Conservation (phyloP, 2,113 vertebrate species). For the Bambusicola thoracicus region DNA sequence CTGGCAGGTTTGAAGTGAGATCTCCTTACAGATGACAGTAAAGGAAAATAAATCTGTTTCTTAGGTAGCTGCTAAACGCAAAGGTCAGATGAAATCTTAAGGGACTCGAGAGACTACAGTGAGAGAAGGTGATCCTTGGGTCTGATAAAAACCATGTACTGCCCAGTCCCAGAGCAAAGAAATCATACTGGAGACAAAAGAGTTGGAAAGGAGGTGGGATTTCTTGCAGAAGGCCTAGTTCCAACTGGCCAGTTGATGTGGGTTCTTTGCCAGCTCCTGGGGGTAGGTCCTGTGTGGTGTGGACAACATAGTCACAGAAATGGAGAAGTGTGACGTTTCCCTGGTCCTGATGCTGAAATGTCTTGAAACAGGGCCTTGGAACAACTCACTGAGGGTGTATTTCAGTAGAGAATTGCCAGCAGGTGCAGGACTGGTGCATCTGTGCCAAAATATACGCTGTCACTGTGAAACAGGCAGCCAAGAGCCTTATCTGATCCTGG, state of each 20-base stretch:
- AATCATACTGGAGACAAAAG: neutral
- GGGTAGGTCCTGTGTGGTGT: neutral
- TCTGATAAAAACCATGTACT: neutral
- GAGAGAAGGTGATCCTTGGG: neutral
- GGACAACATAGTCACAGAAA: neutral
- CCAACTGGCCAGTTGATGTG: accelerated
- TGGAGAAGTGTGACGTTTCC: accelerated
- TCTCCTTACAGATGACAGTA: neutral
- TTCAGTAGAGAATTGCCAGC: neutral
- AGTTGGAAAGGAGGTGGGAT: neutral
- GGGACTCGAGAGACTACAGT: neutral
- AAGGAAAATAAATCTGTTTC: neutral
- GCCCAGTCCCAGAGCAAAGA: neutral
- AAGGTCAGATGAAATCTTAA: neutral
- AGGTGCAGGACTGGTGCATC: neutral
- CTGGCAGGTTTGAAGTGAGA: neutral
- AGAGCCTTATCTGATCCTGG: neutral
- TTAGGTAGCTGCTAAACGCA: neutral
- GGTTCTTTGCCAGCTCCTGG: neutral
- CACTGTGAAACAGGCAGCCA: neutral
- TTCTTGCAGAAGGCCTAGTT: neutral
- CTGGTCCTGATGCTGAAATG: neutral
- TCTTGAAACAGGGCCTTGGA: neutral
- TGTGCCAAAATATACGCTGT: neutral
- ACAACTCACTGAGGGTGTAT: neutral